A percentile compares a stretch with the other conserved stretches of the same genome.
phyloP scores from a whole-genome alignment of 2,888 invertebrate species.

The Leucozona laternaria region DNA sequence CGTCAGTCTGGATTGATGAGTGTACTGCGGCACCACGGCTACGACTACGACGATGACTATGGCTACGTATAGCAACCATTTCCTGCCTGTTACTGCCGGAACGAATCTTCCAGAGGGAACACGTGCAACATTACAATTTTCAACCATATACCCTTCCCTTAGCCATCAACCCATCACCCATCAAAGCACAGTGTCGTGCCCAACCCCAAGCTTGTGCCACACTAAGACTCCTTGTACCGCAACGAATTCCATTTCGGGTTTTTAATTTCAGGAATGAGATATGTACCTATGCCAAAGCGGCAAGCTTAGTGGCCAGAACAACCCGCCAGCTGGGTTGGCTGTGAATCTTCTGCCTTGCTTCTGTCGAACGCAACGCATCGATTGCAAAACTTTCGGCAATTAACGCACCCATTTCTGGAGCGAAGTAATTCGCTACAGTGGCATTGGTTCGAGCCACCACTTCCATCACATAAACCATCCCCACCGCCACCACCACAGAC shows the following conservation, averaged over 20 bases:
- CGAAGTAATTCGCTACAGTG: constrained; percentile 31
- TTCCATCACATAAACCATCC: neutral
- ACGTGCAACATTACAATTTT: constrained; percentile 65
- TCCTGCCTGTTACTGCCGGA: constrained; percentile 63
- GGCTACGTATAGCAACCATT: constrained; percentile 37
- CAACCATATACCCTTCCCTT: neutral
- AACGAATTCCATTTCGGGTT: constrained; percentile 72
- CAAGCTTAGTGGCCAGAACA: constrained; percentile 36
- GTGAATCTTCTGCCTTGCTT: neutral
- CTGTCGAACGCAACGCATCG: constrained; percentile 23
- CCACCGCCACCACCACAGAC: too few relatives aligned
- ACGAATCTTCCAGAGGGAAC: constrained; percentile 73
- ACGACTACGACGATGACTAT: constrained; percentile 9
- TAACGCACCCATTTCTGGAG: constrained; percentile 51
- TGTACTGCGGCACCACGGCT: constrained; percentile 61
- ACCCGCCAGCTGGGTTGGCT: neutral
- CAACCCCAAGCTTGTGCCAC: constrained; percentile 36
- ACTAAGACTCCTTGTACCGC: constrained; percentile 63
- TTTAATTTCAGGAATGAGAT: constrained; percentile 71
- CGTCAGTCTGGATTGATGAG: constrained; percentile 72
- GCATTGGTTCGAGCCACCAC: constrained; percentile 8
- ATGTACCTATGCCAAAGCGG: constrained; percentile 11
- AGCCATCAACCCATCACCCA: neutral
- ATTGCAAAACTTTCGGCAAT: constrained; percentile 66
- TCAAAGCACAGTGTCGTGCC: neutral